Conservation (phyloP, 1,140 invertebrate genomes). For the Hyposmocoma kahamanoa region DNA sequence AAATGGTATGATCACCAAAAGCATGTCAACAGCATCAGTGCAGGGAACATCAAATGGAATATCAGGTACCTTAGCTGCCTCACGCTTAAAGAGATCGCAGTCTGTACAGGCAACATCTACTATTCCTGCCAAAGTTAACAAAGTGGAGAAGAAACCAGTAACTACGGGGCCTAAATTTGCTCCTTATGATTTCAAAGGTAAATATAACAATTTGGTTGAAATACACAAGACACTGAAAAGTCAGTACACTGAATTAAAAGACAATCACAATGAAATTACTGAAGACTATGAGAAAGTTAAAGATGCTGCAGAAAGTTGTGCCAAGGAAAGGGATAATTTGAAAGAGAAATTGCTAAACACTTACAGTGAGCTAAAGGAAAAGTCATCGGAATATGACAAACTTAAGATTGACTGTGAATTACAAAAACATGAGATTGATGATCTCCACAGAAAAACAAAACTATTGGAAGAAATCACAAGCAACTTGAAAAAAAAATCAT, state of each 20-base stretch:
- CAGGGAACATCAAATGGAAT: slow-evolving; percentile 18
- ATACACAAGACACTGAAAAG: slow-evolving; percentile 73
- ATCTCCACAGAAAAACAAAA: slow-evolving; percentile 46
- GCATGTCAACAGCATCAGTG: not conserved
- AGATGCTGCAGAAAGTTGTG: slow-evolving; percentile 35
- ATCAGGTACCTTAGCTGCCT: slow-evolving; percentile 31
- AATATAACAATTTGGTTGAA: slow-evolving; percentile 75
- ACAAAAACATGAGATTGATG: slow-evolving; percentile 52
- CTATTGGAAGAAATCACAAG: slow-evolving; percentile 52
- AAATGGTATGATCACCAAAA: slow-evolving; percentile 1
- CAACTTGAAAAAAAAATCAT: slow-evolving; percentile 52
- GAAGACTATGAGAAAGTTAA: slow-evolving; percentile 72
- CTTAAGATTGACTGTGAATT: slow-evolving; percentile 57
- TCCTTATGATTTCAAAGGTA: slow-evolving; percentile 76
- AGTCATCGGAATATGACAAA: slow-evolving; percentile 41
- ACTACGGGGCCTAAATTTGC: slow-evolving; percentile 66
- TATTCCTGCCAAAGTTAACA: slow-evolving; percentile 38
- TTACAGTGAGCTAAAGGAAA: slow-evolving; percentile 49
- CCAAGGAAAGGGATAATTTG: slow-evolving; percentile 39
- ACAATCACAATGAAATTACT: slow-evolving; percentile 68
- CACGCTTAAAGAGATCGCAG: slow-evolving; percentile 47
- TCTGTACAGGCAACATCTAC: slow-evolving; percentile 36
- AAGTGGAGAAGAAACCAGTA: slow-evolving; percentile 46
- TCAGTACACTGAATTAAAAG: slow-evolving; percentile 71
- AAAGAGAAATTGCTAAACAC: slow-evolving; percentile 54